phyloP scores from a whole-genome alignment of 2,797 vertebrate genomes.

The Lagodon rhomboides region DNA sequence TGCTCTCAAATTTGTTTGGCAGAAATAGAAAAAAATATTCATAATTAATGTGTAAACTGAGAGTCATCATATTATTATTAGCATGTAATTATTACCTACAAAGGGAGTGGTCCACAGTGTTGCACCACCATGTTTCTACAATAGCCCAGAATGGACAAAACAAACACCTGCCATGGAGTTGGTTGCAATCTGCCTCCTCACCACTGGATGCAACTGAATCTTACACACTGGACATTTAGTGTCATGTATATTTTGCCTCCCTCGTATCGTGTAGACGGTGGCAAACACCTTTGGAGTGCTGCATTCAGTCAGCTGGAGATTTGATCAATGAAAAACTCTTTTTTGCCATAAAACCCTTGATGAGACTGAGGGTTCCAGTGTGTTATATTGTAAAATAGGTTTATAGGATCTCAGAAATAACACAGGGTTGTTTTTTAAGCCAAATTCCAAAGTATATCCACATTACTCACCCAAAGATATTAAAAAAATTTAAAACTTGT shows the following conservation, averaged over 20 bases:
- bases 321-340: neutral
- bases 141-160: too few relatives aligned
- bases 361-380: too few relatives aligned
- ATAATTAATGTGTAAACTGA: too few relatives aligned
- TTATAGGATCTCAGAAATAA: neutral
- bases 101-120: too few relatives aligned
- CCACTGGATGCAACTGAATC: too few relatives aligned
- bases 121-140: too few relatives aligned
- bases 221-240: neutral
- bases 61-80: too few relatives aligned
- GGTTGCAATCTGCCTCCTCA: too few relatives aligned
- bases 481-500: neutral
- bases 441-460: neutral
- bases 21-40: too few relatives aligned
- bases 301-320: neutral
- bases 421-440: neutral
- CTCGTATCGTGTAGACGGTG: neutral
- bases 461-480: neutral
- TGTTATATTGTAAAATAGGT: neutral
- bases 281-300: neutral
- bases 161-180: too few relatives aligned
- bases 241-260: neutral
- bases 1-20: neutral
- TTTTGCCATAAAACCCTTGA: too few relatives aligned
- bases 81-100: too few relatives aligned